Evolutionary conservation across 2,113 vertebrate species (phyloP).

Genomic region (Rhabdornis inornatus): DNA sequence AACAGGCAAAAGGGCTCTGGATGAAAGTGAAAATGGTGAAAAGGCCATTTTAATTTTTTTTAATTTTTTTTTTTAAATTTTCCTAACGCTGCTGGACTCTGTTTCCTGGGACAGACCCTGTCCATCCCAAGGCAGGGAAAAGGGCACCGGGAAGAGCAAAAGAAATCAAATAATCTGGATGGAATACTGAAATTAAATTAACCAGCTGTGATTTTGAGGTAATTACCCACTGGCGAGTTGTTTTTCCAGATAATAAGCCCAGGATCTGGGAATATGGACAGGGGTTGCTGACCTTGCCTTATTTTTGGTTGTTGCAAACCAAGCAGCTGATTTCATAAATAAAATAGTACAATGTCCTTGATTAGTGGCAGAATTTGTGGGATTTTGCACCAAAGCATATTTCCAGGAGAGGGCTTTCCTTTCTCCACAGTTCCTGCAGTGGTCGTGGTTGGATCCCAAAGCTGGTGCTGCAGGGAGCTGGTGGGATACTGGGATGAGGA

Average conservation of each 20-base stretch:
- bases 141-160: accelerated
- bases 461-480: not conserved
- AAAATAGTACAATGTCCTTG: not conserved
- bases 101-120: accelerated
- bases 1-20: not conserved
- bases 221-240: accelerated
- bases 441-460: accelerated
- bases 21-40: too few species aligned
- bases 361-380: not conserved
- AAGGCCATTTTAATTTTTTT: not conserved
- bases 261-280: not conserved
- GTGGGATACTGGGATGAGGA: not conserved
- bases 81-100: not conserved
- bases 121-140: not conserved
- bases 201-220: not conserved
- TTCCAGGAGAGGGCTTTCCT: not conserved
- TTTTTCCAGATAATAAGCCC: not conserved
- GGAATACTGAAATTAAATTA: not conserved
- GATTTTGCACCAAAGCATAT: not conserved
- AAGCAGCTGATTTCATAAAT: not conserved
- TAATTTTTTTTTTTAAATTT: not conserved
- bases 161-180: accelerated
- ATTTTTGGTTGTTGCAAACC: not conserved
- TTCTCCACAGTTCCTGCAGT: accelerated
- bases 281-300: not conserved